phyloP scores from a whole-genome alignment of 1,140 invertebrate genomes.

The fruit fly (Drosophila melanogaster) region DNA sequence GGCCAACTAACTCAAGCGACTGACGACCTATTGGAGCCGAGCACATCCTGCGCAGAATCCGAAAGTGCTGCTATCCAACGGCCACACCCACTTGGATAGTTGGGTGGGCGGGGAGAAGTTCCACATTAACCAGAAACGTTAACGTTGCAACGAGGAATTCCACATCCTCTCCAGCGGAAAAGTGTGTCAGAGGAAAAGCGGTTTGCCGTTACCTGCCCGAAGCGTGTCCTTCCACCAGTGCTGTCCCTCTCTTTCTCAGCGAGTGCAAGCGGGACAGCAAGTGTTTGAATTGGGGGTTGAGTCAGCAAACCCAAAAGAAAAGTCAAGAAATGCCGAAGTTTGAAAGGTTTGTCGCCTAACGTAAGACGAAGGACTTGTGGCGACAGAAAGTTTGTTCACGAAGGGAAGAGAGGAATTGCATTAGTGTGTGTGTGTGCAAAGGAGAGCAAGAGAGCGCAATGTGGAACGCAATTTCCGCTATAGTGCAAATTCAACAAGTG shows the following conservation, averaged over 20 bases:
- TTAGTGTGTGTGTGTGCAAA: conserved; percentile 17
- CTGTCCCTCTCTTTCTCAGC: conserved; percentile 30
- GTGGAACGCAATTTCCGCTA: conserved; percentile 57
- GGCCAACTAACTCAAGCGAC: conserved; percentile 34
- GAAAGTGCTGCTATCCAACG: conserved; percentile 16
- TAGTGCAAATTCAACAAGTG: conserved; percentile 70
- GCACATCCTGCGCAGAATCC: conserved; percentile 74
- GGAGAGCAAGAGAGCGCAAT: conserved; percentile 30
- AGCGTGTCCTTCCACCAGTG: conserved; percentile 43
- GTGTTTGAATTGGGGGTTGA: conserved; percentile 67
- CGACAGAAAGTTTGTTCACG: conserved; percentile 42
- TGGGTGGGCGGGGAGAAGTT: conserved; percentile 5
- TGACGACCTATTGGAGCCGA: conserved; percentile 71
- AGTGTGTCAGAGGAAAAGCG: conserved; percentile 68
- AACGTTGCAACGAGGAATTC: conserved; percentile 42
- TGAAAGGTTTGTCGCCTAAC: conserved; percentile 53
- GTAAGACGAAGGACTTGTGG: conserved; percentile 39
- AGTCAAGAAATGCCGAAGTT: conserved; percentile 43
- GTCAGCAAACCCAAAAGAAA: conserved; percentile 43
- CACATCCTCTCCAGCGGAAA: conserved; percentile 22
- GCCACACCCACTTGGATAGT: conserved; percentile 62
- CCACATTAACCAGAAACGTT: conserved; percentile 71
- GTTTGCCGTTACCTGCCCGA: conserved; percentile 56
- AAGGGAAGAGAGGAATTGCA: neutral
- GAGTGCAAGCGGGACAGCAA: conserved; percentile 36